Evolutionary conservation across 2,113 vertebrate genomes (phyloP).

Genomic region (Gorsachius goisagi): DNA sequence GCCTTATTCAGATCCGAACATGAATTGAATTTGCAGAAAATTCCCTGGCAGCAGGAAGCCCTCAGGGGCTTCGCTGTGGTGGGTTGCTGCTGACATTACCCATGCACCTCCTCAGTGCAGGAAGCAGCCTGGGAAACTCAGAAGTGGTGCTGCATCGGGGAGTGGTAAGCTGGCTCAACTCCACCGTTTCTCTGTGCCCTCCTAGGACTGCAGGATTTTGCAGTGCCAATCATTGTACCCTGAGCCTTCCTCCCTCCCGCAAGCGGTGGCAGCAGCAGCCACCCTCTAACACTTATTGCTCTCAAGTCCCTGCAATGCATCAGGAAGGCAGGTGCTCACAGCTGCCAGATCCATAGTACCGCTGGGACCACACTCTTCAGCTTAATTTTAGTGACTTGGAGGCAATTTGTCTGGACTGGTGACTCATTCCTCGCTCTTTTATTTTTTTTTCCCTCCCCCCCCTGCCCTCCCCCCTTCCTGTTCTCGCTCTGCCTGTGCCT

Average conservation of each 20-base stretch:
- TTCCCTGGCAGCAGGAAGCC: neutral
- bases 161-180: neutral
- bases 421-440: constrained; percentile 55
- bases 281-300: neutral
- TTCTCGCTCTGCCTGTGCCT: constrained; percentile 10
- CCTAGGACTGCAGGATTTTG: constrained; percentile 36
- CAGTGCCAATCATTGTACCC: neutral
- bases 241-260: neutral
- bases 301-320: constrained; percentile 57
- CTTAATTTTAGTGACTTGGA: constrained; percentile 61
- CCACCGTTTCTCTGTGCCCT: neutral
- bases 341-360: constrained; percentile 37
- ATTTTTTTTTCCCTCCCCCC: neutral
- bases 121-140: neutral
- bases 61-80: neutral
- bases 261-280: neutral
- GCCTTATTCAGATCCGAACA: neutral
- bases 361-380: constrained; percentile 19
- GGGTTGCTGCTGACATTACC: neutral
- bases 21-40: neutral
- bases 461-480: neutral
- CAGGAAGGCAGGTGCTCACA: constrained; percentile 46
- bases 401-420: constrained; percentile 60
- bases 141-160: neutral
- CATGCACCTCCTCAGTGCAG: neutral